Percentiles rank a stretch among this genome's conserved stretches.
These are phyloP conservation scores for Xenopus tropicalis DNA, from an alignment of 2,113 vertebrate genomes.

Conservation along the genomic window DNA sequence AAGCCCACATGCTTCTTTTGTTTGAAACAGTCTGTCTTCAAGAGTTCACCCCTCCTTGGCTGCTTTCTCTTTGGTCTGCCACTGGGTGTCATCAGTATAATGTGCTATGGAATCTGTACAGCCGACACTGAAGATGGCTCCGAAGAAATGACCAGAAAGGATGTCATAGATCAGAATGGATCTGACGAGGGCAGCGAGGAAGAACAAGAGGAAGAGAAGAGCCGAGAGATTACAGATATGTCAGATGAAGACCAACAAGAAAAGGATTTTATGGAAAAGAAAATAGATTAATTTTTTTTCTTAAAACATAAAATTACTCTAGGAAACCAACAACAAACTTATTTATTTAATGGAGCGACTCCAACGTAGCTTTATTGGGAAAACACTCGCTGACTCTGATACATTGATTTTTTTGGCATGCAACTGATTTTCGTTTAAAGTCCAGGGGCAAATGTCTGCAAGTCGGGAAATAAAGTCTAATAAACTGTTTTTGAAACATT, in stretches of 20 bases:
- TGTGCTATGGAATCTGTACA: slow-evolving; percentile 98
- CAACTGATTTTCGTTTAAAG: slow-evolving; percentile 12
- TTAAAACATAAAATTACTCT: slow-evolving; percentile 39
- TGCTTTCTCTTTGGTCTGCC: slow-evolving; percentile 97
- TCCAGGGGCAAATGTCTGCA: neutral
- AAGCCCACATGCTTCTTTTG: slow-evolving; percentile 21
- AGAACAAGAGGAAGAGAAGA: slow-evolving; percentile 62
- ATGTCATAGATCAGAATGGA: slow-evolving; percentile 56
- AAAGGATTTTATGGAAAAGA: slow-evolving; percentile 68
- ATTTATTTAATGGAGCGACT: slow-evolving; percentile 66
- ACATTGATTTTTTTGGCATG: slow-evolving; percentile 22
- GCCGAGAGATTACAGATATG: slow-evolving; percentile 42
- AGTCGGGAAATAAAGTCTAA: neutral
- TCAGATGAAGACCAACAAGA: slow-evolving; percentile 59
- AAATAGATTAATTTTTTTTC: slow-evolving; percentile 61
- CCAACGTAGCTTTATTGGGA: slow-evolving; percentile 57
- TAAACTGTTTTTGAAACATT: no score
- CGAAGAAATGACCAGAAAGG: slow-evolving; percentile 73
- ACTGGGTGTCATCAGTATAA: slow-evolving; percentile 94
- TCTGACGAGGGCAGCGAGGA: slow-evolving; percentile 65
- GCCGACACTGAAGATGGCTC: slow-evolving; percentile 80
- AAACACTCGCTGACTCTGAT: slow-evolving; percentile 41
- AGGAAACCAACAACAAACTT: slow-evolving; percentile 58
- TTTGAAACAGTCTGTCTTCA: slow-evolving; percentile 87
- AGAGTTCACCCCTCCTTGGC: slow-evolving; percentile 90